These are phyloP conservation scores for Chromis chromis DNA, from an alignment of 2,797 vertebrate species.

Conservation along the genomic window DNA sequence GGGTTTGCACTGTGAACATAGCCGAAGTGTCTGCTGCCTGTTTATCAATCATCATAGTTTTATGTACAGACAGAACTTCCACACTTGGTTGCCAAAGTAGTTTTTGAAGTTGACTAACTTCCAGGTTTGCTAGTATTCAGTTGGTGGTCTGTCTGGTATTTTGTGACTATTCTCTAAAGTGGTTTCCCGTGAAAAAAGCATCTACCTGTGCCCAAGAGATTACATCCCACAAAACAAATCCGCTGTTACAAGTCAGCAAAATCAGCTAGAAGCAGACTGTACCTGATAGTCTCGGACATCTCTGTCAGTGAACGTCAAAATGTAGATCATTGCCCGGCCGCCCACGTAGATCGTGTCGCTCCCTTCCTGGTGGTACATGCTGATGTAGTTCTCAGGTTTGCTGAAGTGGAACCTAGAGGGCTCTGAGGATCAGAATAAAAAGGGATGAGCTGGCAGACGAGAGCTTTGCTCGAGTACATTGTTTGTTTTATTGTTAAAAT, in stretches of 20 bases:
- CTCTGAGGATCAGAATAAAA: constrained; percentile 71
- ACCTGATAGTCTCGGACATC: constrained; percentile 81
- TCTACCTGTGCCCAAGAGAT: neutral
- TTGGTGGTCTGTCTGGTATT: neutral
- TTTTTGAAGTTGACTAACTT: neutral
- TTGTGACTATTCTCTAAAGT: neutral
- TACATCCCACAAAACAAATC: neutral
- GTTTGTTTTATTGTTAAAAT: constrained; percentile 12
- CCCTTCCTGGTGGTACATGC: constrained; percentile 84
- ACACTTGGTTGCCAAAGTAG: neutral
- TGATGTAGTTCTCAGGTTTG: constrained; percentile 84
- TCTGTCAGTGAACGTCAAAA: constrained; percentile 81
- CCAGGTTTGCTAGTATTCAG: neutral
- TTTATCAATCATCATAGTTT: no score
- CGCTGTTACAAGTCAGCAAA: neutral
- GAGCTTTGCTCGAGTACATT: neutral
- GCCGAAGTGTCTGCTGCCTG: no score
- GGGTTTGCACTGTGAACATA: no score
- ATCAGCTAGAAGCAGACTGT: constrained; percentile 12
- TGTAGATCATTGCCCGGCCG: constrained; percentile 80
- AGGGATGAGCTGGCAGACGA: constrained; percentile 11
- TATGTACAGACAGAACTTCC: neutral
- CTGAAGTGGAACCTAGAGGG: constrained; percentile 82
- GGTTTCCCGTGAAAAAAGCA: neutral
- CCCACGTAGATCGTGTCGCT: constrained; percentile 85